Conservation (phyloP, 1,140 invertebrate genomes). For the Drosophila rufa region DNA sequence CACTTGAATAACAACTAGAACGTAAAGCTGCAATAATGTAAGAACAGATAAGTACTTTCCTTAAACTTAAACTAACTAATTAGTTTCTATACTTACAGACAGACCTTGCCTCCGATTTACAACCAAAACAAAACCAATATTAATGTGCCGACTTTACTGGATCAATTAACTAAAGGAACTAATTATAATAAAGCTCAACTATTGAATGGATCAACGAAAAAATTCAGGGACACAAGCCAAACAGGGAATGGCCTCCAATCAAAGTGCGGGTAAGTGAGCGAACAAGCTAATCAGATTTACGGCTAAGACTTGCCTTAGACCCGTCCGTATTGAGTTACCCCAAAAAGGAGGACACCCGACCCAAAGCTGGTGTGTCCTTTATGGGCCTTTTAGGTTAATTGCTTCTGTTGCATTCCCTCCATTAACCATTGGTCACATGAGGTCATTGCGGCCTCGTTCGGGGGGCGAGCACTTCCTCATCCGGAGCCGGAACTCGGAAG, state of each 20-base stretch:
- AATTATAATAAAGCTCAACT: conserved; percentile 17
- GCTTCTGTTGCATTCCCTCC: conserved; percentile 54
- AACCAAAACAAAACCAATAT: conserved; percentile 10
- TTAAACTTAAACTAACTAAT: too few species aligned
- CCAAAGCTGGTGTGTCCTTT: conserved; percentile 35
- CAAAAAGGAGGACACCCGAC: neutral
- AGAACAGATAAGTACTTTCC: too few species aligned
- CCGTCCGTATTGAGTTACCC: conserved; percentile 61
- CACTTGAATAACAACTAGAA: neutral
- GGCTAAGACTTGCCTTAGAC: conserved; percentile 7
- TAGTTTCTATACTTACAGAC: neutral
- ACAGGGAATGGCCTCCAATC: conserved; percentile 29
- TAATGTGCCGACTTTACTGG: neutral
- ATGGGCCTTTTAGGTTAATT: conserved; percentile 80
- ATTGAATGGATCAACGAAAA: conserved; percentile 6
- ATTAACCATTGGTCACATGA: conserved; percentile 61
- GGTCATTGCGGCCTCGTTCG: conserved; percentile 62
- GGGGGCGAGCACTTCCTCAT: conserved; percentile 32
- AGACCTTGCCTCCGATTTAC: neutral
- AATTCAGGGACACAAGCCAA: conserved; percentile 33
- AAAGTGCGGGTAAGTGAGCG: conserved; percentile 34
- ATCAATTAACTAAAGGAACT: conserved; percentile 11
- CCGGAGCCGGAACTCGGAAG: neutral
- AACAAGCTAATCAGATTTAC: conserved; percentile 40
- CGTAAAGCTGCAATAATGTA: neutral